Conservation (phyloP, 2,888 invertebrate genomes). For the Apomyelois bistriatella region DNA sequence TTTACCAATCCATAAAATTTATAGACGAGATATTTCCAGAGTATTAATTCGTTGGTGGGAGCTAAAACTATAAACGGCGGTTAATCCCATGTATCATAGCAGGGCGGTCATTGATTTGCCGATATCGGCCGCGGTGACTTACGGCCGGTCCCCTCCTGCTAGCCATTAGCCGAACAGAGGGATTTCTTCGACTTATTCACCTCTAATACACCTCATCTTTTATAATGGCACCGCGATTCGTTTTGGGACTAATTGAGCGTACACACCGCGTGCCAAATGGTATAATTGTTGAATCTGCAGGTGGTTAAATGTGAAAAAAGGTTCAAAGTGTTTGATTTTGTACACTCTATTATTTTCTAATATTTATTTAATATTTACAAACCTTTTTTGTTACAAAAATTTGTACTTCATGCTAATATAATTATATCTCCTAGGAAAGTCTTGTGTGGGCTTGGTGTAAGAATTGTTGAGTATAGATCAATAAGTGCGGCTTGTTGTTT, state of each 20-base stretch:
- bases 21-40: slow-evolving; percentile 59
- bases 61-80: slow-evolving; percentile 74
- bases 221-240: slow-evolving; percentile 58
- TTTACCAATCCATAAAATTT: slow-evolving; percentile 51
- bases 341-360: too few relatives aligned
- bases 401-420: too few relatives aligned
- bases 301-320: too few relatives aligned
- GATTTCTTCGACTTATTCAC: slow-evolving; percentile 27
- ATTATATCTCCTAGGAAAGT: too few relatives aligned
- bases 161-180: slow-evolving; percentile 50
- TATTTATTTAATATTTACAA: too few relatives aligned
- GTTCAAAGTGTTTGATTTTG: too few relatives aligned
- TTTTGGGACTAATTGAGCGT: slow-evolving; percentile 81
- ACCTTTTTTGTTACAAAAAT: too few relatives aligned
- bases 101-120: slow-evolving; percentile 75
- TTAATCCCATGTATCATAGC: slow-evolving; percentile 75
- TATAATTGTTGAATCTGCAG: not conserved
- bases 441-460: too few relatives aligned
- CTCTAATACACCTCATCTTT: slow-evolving; percentile 66
- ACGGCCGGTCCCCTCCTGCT: slow-evolving; percentile 62
- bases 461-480: too few relatives aligned
- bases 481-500: too few relatives aligned
- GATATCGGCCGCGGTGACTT: slow-evolving; percentile 67
- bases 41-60: slow-evolving; percentile 65
- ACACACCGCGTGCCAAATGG: slow-evolving; percentile 43